phyloP scores from a whole-genome alignment of 2,113 vertebrate species.

The Entomyzon cyanotis region DNA sequence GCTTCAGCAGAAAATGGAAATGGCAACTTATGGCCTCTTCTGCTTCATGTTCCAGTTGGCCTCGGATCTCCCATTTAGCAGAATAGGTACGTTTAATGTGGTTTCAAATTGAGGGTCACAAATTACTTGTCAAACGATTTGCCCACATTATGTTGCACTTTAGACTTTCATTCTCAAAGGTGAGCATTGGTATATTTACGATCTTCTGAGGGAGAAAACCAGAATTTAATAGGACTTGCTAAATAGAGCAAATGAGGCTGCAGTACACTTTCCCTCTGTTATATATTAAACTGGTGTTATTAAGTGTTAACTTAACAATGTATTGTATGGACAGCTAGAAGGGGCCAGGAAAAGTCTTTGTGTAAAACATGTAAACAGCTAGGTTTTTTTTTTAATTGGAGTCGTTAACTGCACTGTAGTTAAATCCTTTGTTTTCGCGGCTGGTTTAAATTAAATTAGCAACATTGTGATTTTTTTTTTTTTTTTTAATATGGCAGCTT shows the following conservation, averaged over 20 bases:
- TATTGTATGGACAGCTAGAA: slow-evolving; percentile 55
- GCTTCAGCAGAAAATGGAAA: not conserved
- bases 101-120: not conserved
- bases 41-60: not conserved
- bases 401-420: slow-evolving; percentile 68
- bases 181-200: slow-evolving; percentile 37
- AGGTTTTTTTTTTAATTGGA: slow-evolving; percentile 35
- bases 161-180: slow-evolving; percentile 12
- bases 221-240: slow-evolving; percentile 65
- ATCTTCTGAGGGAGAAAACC: slow-evolving; percentile 32
- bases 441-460: slow-evolving; percentile 34
- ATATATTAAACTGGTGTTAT: slow-evolving; percentile 78
- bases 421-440: not conserved
- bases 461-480: not conserved
- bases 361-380: slow-evolving; percentile 46
- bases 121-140: not conserved
- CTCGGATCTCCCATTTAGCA: not conserved
- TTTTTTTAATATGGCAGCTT: not conserved
- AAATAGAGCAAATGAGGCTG: slow-evolving; percentile 65
- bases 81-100: not conserved
- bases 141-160: not conserved
- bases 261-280: slow-evolving; percentile 54
- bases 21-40: not conserved
- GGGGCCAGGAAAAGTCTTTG: slow-evolving; percentile 30
- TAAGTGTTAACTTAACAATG: slow-evolving; percentile 78